phyloP scores from a whole-genome alignment of 2,888 invertebrate genomes.

The Muscina levida region DNA sequence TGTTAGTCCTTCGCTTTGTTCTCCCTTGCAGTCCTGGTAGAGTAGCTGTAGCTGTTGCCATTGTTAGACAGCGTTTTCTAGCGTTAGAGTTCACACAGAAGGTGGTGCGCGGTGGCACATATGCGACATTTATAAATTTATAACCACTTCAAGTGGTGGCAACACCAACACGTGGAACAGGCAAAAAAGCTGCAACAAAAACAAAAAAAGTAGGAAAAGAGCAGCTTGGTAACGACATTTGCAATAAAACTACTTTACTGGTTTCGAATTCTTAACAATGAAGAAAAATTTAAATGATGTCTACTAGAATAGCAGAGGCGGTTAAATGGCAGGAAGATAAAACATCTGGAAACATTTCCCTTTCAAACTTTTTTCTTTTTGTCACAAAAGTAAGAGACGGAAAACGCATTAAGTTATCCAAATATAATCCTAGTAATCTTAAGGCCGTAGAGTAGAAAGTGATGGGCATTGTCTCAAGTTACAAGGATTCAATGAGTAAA shows the following conservation, averaged over 20 bases:
- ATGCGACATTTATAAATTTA: slow-evolving; percentile 70
- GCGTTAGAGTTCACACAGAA: slow-evolving; percentile 65
- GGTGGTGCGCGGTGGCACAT: slow-evolving; percentile 68
- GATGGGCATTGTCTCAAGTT: no score
- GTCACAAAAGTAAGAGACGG: no score
- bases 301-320: no score
- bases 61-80: slow-evolving; percentile 61
- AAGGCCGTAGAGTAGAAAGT: no score
- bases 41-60: slow-evolving; percentile 27
- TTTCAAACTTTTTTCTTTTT: no score
- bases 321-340: no score
- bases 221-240: slow-evolving; percentile 26
- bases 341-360: no score
- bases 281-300: slow-evolving; percentile 2
- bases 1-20: slow-evolving; percentile 46
- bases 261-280: slow-evolving; percentile 54
- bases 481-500: no score
- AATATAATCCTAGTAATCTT: no score
- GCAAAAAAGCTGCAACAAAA: no score
- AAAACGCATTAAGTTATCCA: no score
- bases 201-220: slow-evolving; percentile 31
- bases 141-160: slow-evolving; percentile 62
- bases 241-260: slow-evolving; percentile 34
- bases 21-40: slow-evolving; percentile 35
- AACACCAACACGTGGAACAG: slow-evolving; percentile 29